Percentiles rank a stretch among this genome's conserved stretches.
Conservation (phyloP, 2,113 vertebrate species). For the Vombatus ursinus region DNA sequence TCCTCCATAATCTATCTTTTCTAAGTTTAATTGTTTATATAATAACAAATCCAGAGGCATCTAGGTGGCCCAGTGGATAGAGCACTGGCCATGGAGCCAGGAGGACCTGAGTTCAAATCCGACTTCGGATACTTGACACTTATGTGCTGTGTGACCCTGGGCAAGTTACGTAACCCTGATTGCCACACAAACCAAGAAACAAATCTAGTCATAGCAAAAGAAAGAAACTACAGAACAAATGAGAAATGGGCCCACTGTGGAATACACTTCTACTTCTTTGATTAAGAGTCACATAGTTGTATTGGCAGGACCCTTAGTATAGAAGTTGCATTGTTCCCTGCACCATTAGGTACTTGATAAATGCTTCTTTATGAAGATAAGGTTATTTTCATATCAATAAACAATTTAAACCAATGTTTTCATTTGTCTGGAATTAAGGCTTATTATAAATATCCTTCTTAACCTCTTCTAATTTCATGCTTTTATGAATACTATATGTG, state of each 20-base stretch:
- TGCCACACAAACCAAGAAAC: too few species aligned
- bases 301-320: not conserved
- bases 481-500: not conserved
- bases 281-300: constrained; percentile 29
- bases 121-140: too few species aligned
- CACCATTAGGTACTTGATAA: constrained; percentile 30
- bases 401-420: constrained; percentile 14
- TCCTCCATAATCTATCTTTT: too few species aligned
- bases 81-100: too few species aligned
- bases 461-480: not conserved
- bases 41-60: not conserved
- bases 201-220: not conserved
- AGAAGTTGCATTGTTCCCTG: not conserved
- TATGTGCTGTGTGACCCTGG: too few species aligned
- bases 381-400: constrained; percentile 24
- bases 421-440: not conserved
- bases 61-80: too few species aligned
- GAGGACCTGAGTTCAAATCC: too few species aligned
- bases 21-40: not conserved
- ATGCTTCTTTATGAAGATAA: constrained; percentile 13
- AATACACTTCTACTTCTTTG: not conserved
- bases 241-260: not conserved
- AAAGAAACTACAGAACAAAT: not conserved
- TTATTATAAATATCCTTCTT: constrained; percentile 30
- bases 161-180: too few species aligned